Evolutionary conservation across 2,888 invertebrate genomes (phyloP).

Genomic region (Biston betularia): DNA sequence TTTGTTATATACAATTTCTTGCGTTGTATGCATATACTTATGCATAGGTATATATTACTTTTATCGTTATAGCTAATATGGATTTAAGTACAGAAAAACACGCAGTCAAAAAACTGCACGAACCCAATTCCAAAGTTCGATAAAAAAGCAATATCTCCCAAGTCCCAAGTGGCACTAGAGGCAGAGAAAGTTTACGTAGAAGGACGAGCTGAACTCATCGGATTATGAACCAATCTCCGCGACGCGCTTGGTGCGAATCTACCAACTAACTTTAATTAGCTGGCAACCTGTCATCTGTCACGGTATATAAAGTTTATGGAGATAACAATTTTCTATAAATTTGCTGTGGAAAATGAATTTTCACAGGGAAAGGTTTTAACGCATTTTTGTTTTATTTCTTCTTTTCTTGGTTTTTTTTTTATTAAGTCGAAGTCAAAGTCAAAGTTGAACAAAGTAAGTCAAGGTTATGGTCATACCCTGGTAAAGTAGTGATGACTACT

Average conservation of each 20-base stretch:
- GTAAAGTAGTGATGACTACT: no score
- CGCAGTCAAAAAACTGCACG: not conserved
- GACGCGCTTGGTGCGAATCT: slow-evolving; percentile 22
- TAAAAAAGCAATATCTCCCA: slow-evolving; percentile 20
- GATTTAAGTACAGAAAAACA: not conserved
- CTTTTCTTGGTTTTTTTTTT: no score
- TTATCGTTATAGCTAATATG: no score
- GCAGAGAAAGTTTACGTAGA: slow-evolving; percentile 43
- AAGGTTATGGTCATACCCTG: no score
- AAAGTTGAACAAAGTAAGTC: no score
- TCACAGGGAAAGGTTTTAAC: no score
- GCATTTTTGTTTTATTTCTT: no score
- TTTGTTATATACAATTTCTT: no score
- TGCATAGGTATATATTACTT: no score
- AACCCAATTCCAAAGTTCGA: slow-evolving; percentile 8
- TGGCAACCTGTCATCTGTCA: slow-evolving; percentile 22
- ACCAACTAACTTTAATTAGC: slow-evolving; percentile 59
- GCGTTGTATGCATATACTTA: no score
- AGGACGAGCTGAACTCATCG: slow-evolving; percentile 39
- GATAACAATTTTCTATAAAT: not conserved
- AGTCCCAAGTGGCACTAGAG: slow-evolving; percentile 22
- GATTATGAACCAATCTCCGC: slow-evolving; percentile 56
- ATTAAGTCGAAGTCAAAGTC: no score
- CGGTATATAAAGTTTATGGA: not conserved
- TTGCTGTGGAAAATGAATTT: no score